Evolutionary conservation across 2,888 invertebrate genomes (phyloP).

Genomic region (Erebia ligea): DNA sequence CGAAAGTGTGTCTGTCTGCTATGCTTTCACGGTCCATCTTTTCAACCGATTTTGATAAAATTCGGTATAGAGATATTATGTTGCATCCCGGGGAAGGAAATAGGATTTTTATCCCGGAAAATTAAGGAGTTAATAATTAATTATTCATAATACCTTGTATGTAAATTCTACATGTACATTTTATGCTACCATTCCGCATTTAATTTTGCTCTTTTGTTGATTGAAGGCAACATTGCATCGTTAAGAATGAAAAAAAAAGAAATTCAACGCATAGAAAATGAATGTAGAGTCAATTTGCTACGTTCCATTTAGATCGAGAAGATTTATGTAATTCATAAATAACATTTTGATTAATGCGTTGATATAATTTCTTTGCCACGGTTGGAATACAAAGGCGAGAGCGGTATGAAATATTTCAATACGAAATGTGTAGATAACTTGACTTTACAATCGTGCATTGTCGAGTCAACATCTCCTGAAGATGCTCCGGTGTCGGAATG

Average conservation of each 20-base stretch:
- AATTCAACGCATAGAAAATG: slow-evolving; percentile 7
- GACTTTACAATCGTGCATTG: too few relatives aligned
- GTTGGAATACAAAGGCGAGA: slow-evolving; percentile 9
- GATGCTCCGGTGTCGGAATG: too few relatives aligned
- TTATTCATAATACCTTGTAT: too few relatives aligned
- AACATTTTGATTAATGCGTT: slow-evolving; percentile 35
- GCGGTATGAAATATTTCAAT: slow-evolving; percentile 18
- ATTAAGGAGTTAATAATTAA: too few relatives aligned
- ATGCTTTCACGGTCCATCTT: too few relatives aligned
- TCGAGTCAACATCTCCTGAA: too few relatives aligned
- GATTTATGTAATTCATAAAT: slow-evolving; percentile 34
- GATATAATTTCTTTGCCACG: slow-evolving; percentile 26
- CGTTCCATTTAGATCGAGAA: slow-evolving; percentile 24
- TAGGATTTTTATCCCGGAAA: too few relatives aligned
- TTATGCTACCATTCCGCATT: background rate
- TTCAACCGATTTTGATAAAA: too few relatives aligned
- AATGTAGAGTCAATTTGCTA: slow-evolving; percentile 24
- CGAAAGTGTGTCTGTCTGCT: too few relatives aligned
- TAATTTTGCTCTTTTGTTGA: background rate
- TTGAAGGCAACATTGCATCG: background rate
- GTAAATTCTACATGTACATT: too few relatives aligned
- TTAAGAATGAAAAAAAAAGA: background rate
- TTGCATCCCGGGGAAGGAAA: too few relatives aligned
- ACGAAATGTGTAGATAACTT: background rate
- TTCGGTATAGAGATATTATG: too few relatives aligned